Evolutionary conservation across 2,797 vertebrate genomes (phyloP).

Genomic region (Phoeniculus purpureus): DNA sequence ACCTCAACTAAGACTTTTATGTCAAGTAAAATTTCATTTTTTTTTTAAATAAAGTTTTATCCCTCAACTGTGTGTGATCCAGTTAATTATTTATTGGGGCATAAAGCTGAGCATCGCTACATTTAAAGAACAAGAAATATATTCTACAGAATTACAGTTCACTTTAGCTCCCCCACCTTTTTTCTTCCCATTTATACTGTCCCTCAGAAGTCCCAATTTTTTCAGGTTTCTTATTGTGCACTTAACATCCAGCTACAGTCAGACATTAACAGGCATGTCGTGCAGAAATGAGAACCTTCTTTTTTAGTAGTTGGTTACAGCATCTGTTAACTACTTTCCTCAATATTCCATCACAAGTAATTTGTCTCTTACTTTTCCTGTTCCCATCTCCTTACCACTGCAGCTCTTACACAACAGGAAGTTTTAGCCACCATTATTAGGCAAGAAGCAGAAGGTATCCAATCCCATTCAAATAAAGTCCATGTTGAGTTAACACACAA

Average conservation of each 20-base stretch:
- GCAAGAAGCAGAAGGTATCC: background rate
- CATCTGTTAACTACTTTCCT: background rate
- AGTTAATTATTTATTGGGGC: background rate
- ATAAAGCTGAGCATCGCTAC: background rate
- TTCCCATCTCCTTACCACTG: background rate
- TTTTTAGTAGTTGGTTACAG: background rate
- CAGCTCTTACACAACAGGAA: fast-evolving
- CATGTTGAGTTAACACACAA: background rate
- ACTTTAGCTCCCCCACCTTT: no score
- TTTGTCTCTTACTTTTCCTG: background rate
- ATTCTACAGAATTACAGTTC: background rate
- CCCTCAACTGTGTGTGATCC: background rate
- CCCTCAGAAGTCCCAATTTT: background rate
- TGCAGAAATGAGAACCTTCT: background rate
- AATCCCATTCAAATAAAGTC: background rate
- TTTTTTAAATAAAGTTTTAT: constrained; percentile 66
- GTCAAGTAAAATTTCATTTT: constrained; percentile 41
- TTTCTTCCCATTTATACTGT: background rate
- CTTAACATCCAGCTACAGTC: background rate
- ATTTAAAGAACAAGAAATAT: background rate
- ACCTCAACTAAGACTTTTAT: constrained; percentile 59
- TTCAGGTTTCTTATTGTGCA: background rate
- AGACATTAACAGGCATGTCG: background rate
- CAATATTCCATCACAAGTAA: background rate
- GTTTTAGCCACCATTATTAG: background rate